These are phyloP conservation scores for Orthosia gracilis DNA, from an alignment of 2,888 invertebrate species.

Conservation along the genomic window DNA sequence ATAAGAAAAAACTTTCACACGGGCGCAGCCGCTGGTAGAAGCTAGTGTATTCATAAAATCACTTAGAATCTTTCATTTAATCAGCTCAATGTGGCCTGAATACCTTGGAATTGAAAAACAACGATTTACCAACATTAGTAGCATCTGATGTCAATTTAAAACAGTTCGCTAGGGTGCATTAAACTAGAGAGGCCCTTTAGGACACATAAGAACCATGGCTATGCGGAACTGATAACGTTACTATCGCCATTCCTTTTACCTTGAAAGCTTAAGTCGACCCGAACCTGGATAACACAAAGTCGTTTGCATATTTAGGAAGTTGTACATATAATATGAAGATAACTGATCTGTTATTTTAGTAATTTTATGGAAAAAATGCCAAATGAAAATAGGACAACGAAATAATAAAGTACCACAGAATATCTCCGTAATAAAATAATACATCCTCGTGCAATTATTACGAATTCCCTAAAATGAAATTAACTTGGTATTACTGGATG, in stretches of 20 bases:
- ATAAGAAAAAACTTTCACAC: no score
- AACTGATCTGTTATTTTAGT: background rate
- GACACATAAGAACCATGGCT: constrained; percentile 21
- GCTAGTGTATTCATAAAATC: no score
- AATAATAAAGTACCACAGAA: constrained; percentile 3
- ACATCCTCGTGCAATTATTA: constrained; percentile 16
- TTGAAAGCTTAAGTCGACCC: background rate
- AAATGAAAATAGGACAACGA: background rate
- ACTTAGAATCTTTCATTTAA: no score
- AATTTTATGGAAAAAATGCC: background rate
- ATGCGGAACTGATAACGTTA: constrained; percentile 13
- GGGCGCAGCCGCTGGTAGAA: no score
- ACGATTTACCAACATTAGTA: background rate
- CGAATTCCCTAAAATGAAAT: constrained; percentile 35
- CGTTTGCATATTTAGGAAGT: background rate
- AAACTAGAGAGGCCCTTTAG: constrained; percentile 33
- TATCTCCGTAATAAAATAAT: constrained; percentile 13
- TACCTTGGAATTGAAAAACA: background rate
- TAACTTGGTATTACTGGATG: constrained; percentile 46
- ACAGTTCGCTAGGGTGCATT: constrained; percentile 41
- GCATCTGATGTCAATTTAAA: constrained; percentile 30
- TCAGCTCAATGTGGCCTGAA: no score
- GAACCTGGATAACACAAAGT: background rate
- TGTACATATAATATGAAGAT: background rate
- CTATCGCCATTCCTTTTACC: constrained; percentile 17